Base-by-base conservation (phyloP, 2,888 invertebrate species). In the Yponomeuta malinellus region DNA sequence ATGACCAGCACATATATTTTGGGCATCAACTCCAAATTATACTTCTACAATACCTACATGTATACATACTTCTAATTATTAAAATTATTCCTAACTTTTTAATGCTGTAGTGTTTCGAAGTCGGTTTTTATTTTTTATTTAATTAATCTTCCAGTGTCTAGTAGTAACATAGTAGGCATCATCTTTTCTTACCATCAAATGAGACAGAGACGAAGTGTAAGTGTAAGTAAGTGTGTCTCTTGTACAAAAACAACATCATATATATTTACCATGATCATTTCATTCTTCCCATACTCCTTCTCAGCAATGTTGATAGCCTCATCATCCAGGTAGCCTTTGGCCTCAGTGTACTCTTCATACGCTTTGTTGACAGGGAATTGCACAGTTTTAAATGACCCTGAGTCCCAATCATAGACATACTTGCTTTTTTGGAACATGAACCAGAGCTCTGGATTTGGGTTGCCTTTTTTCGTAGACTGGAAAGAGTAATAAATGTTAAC, bases 381-480 rank as follows among this genome's bases (percentile, higher is more conserved):
- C 43, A 99, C 90, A 0, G 96, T 96, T 72, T 94, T 90, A 83
- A 99, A 99, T 68, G 88, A 89, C 76, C 96, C 96, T 75, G 95
- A 96, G 12, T 97, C 94, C 75, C 95, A 94, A 81, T 97, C 95
- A 95, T 97, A 99, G 64, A 97, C 90, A 88, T 99, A 99, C 86
- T 98, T 98, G 6, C 98, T 97, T 87, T 99, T 99, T 95, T 99
- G 99, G 86, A 99, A 99, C 76, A 96, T 94, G 83, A 99, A 98
- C 97, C 97, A 99, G 48, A 96, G 89, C 78, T 93, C 93, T 74
- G 93, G 87, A 70, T 91, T 85, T 2, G 85, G 83, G 76, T 93
- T 92, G 63, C 92, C 93, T 77, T 4, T 48, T 23, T 48, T 67
- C 10, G 37, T 63, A 52, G 63, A 66, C 64, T 67, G 59, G 23